These are phyloP conservation scores for Cerastoderma edule DNA, from an alignment of 2,888 invertebrate genomes.

Conservation along the genomic window DNA sequence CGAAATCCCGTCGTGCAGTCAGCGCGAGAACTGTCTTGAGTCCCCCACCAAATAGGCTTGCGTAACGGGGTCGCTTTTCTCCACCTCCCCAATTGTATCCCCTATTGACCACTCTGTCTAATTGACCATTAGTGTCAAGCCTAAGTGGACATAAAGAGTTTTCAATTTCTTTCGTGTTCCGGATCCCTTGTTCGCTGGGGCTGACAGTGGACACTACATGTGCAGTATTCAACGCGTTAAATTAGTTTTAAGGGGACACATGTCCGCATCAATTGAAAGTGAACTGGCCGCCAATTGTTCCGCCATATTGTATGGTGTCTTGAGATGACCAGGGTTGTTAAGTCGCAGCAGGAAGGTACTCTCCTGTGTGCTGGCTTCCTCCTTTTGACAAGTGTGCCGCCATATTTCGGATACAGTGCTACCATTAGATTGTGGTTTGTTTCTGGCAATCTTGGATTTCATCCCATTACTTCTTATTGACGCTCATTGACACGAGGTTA, in stretches of 20 bases:
- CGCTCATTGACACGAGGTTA: too few relatives aligned
- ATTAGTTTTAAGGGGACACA: slow-evolving; percentile 13
- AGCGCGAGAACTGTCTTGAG: background rate
- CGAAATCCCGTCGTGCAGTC: background rate
- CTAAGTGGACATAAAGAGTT: slow-evolving; percentile 29
- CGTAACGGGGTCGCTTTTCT: slow-evolving; percentile 5
- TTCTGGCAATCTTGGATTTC: too few relatives aligned
- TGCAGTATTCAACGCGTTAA: slow-evolving; percentile 5
- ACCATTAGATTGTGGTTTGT: too few relatives aligned
- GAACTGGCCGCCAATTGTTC: background rate
- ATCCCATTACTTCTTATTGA: too few relatives aligned
- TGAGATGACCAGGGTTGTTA: too few relatives aligned
- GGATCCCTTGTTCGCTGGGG: background rate
- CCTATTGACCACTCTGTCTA: slow-evolving; percentile 23
- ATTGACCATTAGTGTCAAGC: slow-evolving; percentile 52
- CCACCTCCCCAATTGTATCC: slow-evolving; percentile 17
- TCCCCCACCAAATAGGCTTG: slow-evolving; percentile 1
- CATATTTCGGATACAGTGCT: too few relatives aligned
- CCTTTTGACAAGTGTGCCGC: too few relatives aligned
- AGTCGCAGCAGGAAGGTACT: too few relatives aligned
- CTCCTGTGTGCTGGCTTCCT: too few relatives aligned
- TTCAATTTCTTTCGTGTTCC: slow-evolving; percentile 25
- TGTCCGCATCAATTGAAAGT: slow-evolving; percentile 10
- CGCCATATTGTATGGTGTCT: slow-evolving; percentile 10
- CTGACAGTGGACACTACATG: background rate